Evolutionary conservation across 2,797 vertebrate genomes (phyloP).

Genomic region (Hafferia zeledoni): DNA sequence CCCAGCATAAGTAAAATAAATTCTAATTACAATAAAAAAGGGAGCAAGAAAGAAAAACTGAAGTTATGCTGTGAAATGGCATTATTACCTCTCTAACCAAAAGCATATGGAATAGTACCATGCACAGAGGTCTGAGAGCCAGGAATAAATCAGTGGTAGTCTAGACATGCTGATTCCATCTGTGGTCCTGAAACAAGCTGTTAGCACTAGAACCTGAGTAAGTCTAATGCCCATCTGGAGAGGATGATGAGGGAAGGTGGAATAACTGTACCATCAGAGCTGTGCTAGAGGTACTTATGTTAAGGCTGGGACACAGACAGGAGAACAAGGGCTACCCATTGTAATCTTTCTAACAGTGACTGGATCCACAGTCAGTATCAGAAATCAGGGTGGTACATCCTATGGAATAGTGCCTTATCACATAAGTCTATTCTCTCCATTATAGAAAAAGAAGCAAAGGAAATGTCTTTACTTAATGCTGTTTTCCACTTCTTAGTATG

Average conservation of each 20-base stretch:
- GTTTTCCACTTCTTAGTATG: not conserved
- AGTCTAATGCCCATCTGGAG: not conserved
- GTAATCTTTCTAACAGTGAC: not conserved
- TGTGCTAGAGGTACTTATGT: not conserved
- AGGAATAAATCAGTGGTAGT: slow-evolving; percentile 56
- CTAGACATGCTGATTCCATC: slow-evolving; percentile 56
- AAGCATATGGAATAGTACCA: slow-evolving; percentile 56
- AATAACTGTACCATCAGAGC: not conserved
- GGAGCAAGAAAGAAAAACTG: not conserved
- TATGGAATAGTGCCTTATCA: not conserved
- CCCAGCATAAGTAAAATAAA: not conserved
- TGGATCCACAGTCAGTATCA: not conserved
- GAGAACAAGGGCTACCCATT: not conserved
- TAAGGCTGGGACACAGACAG: not conserved
- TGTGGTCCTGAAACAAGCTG: slow-evolving; percentile 44
- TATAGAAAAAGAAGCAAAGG: not conserved
- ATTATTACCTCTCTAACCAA: slow-evolving; percentile 41
- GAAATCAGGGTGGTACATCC: not conserved
- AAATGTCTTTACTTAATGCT: not conserved
- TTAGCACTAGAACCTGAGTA: not conserved
- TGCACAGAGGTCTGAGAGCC: not conserved
- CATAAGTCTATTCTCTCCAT: not conserved
- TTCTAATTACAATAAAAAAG: slow-evolving; percentile 15
- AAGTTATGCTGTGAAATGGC: slow-evolving; percentile 9
- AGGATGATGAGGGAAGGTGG: not conserved